Conservation (phyloP, 2,797 vertebrate species). For the Phrynocephalus guinanensis region DNA sequence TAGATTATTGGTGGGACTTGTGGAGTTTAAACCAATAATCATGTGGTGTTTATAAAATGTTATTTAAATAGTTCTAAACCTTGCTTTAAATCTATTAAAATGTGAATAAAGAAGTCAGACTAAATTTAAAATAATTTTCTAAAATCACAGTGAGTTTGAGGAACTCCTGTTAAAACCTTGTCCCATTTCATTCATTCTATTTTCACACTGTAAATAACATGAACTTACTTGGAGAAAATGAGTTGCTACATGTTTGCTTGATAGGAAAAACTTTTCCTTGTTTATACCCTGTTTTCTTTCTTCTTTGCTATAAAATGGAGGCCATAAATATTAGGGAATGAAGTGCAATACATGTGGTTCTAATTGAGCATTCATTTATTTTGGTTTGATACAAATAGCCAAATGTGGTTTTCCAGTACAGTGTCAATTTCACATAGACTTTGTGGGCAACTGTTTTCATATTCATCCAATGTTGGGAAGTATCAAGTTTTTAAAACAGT, state of each 20-base stretch:
- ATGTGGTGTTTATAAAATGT: slow-evolving; percentile 55
- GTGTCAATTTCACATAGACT: neutral
- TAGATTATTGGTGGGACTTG: slow-evolving; percentile 63
- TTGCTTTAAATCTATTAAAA: slow-evolving; percentile 6
- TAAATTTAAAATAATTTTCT: slow-evolving; percentile 39
- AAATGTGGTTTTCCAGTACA: slow-evolving; percentile 3
- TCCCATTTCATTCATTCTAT: slow-evolving; percentile 28
- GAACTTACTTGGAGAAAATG: slow-evolving; percentile 27
- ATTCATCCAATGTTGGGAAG: neutral
- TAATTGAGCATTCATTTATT: slow-evolving; percentile 1
- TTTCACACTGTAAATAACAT: neutral
- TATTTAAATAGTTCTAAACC: neutral
- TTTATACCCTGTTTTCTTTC: neutral
- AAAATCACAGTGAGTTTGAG: neutral
- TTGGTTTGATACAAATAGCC: neutral
- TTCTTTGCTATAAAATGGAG: slow-evolving; percentile 6
- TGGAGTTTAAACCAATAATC: slow-evolving; percentile 57
- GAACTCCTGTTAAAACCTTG: neutral
- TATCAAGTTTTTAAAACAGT: neutral
- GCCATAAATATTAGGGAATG: slow-evolving; percentile 16
- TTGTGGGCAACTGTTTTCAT: neutral
- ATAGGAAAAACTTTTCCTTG: slow-evolving; percentile 26
- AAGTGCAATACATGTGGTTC: neutral
- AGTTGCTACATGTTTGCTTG: slow-evolving; percentile 31
- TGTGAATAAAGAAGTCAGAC: slow-evolving; percentile 48